Evolutionary conservation across 2,113 vertebrate species (phyloP), one percentile per base, ranked within the genome.

Genomic region (Megaleporinus macrocephalus): DNA sequence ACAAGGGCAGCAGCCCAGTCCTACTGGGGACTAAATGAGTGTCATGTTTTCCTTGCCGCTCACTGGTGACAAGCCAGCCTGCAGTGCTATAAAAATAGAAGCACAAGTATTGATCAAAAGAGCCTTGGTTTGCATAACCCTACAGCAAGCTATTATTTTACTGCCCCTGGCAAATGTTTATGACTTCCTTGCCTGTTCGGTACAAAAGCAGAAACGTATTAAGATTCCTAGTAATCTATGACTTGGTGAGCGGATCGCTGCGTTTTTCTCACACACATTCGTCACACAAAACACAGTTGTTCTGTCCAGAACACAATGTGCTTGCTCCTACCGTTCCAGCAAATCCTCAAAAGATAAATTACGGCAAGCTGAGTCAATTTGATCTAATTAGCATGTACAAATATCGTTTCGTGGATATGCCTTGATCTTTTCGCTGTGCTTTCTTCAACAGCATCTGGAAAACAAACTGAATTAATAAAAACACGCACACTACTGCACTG

Each of bases 81-180:
- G 83, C 76, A 82, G 83, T 73, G 76, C 33, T 79, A 70, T 84
- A 84, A 84, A 87, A 84, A 87, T 84, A 87, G 83, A 79, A 68
- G 53, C 29, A 9, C 22, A 27, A 27, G 61, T 79, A 84, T 87
- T 79, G 83, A 87, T 80, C 79, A 70, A 79, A 71, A 84, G 41
- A 79, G 36, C 22, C 57, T 79, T 44, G 66, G 13, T 86, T 86
- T 87, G 72, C 85, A 87, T 87, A 82, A 87, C 76, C 68, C 80
- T 55, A 82, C 59, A 65, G 59, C 41, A 79, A 30, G 72, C 82
- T 79, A 68, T 82, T 79, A 66, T 81, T 76, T 82, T 82, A 73
- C 55, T 74, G 75, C 70, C 80, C 49, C 55, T 63, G 73, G 78
- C 59, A 27, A 61, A 71, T 70, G 47, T 41, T 44, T 74, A 75